phyloP scores from a whole-genome alignment of 2,888 invertebrate genomes.

The Cryptus armator region DNA sequence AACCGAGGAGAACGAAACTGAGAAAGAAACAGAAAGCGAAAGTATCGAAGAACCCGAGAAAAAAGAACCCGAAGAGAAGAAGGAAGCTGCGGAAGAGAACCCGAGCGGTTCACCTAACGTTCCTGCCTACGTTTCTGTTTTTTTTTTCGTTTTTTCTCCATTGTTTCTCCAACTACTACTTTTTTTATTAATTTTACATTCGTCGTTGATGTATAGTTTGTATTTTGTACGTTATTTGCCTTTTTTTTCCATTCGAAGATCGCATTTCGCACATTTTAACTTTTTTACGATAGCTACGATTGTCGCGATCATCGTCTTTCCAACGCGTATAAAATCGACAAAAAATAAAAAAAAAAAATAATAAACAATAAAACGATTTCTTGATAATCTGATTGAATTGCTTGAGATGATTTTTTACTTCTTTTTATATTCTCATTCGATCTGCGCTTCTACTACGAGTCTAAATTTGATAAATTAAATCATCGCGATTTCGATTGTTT shows the following conservation, averaged over 20 bases:
- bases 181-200: constrained; percentile 57
- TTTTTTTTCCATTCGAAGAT: constrained; percentile 9
- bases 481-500: constrained; percentile 12
- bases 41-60: too few relatives aligned
- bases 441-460: constrained; percentile 59
- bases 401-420: too few relatives aligned
- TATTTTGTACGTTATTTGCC: constrained; percentile 56
- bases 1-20: too few relatives aligned
- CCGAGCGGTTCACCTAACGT: constrained; percentile 41
- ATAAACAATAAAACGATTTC: too few relatives aligned
- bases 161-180: constrained; percentile 50
- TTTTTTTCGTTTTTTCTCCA: background rate
- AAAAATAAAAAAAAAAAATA: too few relatives aligned
- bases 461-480: constrained; percentile 37
- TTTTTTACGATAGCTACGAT: constrained; percentile 36
- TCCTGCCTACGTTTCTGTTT: constrained; percentile 35
- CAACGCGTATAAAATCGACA: constrained; percentile 49
- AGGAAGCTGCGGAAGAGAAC: too few relatives aligned
- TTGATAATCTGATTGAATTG: too few relatives aligned
- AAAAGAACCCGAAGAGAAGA: too few relatives aligned
- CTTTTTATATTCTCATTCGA: too few relatives aligned
- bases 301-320: constrained; percentile 16
- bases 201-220: constrained; percentile 66
- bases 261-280: constrained; percentile 23
- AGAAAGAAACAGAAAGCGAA: too few relatives aligned